Evolutionary conservation across 2,113 vertebrate species (phyloP), one percentile per base, ranked within the genome.

Genomic region (Axis porcinus): DNA sequence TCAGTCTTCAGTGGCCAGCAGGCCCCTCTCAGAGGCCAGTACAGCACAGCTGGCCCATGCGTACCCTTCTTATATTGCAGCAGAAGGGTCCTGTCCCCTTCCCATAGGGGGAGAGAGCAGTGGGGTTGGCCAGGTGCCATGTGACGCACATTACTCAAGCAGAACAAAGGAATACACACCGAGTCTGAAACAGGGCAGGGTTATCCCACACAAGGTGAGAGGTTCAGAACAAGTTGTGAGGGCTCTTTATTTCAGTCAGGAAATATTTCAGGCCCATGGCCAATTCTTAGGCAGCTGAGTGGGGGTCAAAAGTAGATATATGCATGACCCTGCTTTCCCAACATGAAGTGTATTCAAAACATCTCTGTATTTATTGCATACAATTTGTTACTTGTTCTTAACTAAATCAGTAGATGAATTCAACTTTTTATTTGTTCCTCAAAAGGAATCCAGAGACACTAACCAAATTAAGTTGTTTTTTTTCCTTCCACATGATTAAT

Each of bases 401-500:
- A 97, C 81, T 94, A 90, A 90, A 91, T 86, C 82, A 84, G 55
- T 82, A 78, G 60, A 78, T 45, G 43, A 90, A 64, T 85, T 64
- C 54, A 82, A 70, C 52, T 92, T 96, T 93, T 86, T 84, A 52
- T 87, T 97, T 95, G 79, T 76, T 16, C 57, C 54, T 96, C 76
- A 62, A 92, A 84, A 83, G 92, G 52, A 95, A 82, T 81, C 17
- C 55, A 92, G 52, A 94, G 58, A 81, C 57, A 15, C 70, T 76
- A 97, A 91, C 45, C 30, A 70, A 47, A 89, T 97, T 81, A 84
- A 67, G 28, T 83, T 95, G 81, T 94, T 92, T 89, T 89, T 95
- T 92, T 95, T 60, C 89, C 94, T 94, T 92, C 27, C 23, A 88
- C 23, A 87, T 57, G 58, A 93, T 96, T 95, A 81, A 86, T 92